Base-by-base conservation (phyloP, 2,113 vertebrate genomes). In the Cercocebus atys region DNA sequence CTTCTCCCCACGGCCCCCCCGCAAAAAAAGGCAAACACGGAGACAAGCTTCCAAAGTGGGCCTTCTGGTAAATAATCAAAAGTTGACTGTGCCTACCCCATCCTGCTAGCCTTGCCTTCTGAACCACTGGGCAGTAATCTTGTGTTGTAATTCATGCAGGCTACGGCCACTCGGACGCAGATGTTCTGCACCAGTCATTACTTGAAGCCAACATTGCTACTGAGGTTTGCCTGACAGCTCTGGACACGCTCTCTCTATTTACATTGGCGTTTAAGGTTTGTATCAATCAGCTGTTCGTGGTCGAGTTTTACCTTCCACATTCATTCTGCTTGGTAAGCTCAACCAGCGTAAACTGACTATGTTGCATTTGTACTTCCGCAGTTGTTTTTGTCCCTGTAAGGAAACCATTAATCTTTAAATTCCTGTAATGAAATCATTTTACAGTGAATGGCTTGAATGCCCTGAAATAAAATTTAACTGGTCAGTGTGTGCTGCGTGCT, bases 191-290 rank as follows among this genome's bases (percentile, higher is more conserved):
- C 98, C 99, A 99, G 98, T 99, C 99, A 0, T 98, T 99, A 91
- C 98, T 99, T 90, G 99, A 99, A 99, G 99, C 99, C 92, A 99
- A 99, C 98, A 99, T 99, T 66, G 99, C 99, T 50, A 99, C 99
- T 0, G 99, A 99, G 98, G 99, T 99, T 96, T 99, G 99, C 98
- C 99, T 99, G 94, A 99, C 99, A 0, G 99, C 99, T 89, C 99
- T 99, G 98, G 99, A 99, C 98, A 99, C 99, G 1, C 99, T 99
- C 0, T 99, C 99, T 38, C 99, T 99, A 95, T 99, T 99, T 98
- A 99, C 99, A 86, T 99, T 99, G 99, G 99, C 99, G 27, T 99
- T 99, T 98, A 99, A 99, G 99, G 99, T 99, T 98, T 55, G 98
- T 98, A 87, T 91, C 25, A 95, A 79, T 50, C 64, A 84, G 72